Evolutionary conservation across 2,113 vertebrate genomes (phyloP), one percentile per base, ranked within the genome.

Genomic region (Toxostoma redivivum): DNA sequence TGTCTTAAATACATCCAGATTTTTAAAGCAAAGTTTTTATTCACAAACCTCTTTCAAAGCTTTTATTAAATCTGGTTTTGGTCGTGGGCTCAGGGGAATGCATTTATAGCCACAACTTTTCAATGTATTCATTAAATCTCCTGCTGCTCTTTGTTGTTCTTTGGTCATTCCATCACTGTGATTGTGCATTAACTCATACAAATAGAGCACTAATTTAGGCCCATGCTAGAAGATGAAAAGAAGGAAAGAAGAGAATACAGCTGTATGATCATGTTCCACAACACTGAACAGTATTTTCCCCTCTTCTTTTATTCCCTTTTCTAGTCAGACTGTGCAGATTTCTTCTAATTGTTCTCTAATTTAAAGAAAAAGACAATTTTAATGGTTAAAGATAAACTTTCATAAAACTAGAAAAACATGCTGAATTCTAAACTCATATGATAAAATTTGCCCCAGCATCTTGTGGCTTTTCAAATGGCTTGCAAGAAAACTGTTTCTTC

Each of bases 191-290:
- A 99, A 95, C 91, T 99, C 99, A n/a, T 98, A 98, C 56, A 99
- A 98, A 93, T 99, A 99, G 5, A 99, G 97, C 25, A 98, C 98
- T 97, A 99, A 92, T 95, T 99, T 99, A 77, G 99, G 98, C 53
- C 99, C 99, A 51, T 99, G 99, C 99, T 99, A 94, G 38, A 95
- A 96, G 61, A 96, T 24, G 35, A 87, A 74, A 50, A 60, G 61
- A 69, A 94, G 65, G 53, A 25, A 86, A 81, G 33, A 62, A 3
- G 5, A 25, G 9, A 85, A 54, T 6, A 48, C 5, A 80, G 5
- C 33, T 23, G 22, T 3, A 89, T 3, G 12, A 47, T 80, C 57
- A 88, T 5, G 2, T 88, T 86, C 73, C 48, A 57, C 40, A 92
- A 48, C 1, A 28, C 14, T 7, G 7, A 74, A 28, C 44, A 88